These are phyloP conservation scores for Gandaritis pyraliata DNA, from an alignment of 2,888 invertebrate species.

Conservation along the genomic window DNA sequence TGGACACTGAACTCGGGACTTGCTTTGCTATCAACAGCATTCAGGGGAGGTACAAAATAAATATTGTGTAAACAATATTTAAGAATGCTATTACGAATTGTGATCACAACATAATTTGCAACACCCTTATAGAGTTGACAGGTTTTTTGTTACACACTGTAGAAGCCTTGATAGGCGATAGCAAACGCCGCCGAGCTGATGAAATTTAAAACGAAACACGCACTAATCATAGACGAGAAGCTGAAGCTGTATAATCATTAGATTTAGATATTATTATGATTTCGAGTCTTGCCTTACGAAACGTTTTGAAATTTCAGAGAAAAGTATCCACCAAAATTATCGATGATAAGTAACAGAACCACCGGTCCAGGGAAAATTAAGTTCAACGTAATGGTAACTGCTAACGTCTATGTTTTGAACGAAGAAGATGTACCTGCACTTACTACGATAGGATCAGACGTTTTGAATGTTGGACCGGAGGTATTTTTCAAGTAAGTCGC, in stretches of 20 bases:
- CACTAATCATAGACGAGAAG: too few species aligned
- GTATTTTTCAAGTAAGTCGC: slow-evolving; percentile 77
- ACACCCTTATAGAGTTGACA: too few species aligned
- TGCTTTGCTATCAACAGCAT: slow-evolving; percentile 88
- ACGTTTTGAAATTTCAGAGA: slow-evolving; percentile 58
- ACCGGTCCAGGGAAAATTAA: slow-evolving; percentile 86
- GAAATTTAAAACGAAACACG: too few species aligned
- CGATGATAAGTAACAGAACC: slow-evolving; percentile 86
- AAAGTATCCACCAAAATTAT: slow-evolving; percentile 67
- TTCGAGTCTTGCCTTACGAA: not conserved
- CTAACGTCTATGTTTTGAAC: slow-evolving; percentile 86
- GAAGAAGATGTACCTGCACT: slow-evolving; percentile 89
- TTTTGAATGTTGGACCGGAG: slow-evolving; percentile 84
- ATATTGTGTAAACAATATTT: too few species aligned
- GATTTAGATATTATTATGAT: not conserved
- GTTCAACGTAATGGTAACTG: slow-evolving; percentile 77
- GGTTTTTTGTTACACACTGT: too few species aligned
- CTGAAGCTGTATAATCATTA: too few species aligned
- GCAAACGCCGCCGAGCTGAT: too few species aligned
- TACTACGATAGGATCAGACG: slow-evolving; percentile 87
- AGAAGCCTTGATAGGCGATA: too few species aligned
- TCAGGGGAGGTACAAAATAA: slow-evolving; percentile 78
- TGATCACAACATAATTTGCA: too few species aligned
- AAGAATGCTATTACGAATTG: too few species aligned
- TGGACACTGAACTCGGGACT: slow-evolving; percentile 87